Conservation (phyloP, 1,140 invertebrate genomes). For the Caenorhabditis remanei region DNA sequence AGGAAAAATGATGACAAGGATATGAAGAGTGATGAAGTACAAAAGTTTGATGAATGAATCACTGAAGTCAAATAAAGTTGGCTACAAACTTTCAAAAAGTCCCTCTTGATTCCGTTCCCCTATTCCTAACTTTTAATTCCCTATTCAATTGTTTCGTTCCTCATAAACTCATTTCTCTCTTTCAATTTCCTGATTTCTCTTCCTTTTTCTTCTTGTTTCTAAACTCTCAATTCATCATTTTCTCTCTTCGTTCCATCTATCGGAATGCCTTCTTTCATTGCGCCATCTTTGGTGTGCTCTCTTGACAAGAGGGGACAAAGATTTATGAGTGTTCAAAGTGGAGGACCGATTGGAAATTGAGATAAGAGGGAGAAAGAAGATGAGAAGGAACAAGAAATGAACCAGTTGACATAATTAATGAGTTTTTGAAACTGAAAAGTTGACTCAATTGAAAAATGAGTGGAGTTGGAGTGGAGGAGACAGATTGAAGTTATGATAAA, state of each 20-base stretch:
- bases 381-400: slow-evolving; percentile 10
- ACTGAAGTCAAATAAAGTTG: neutral
- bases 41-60: slow-evolving; percentile 37
- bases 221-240: neutral
- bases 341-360: neutral
- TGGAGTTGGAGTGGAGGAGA: neutral
- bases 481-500: neutral
- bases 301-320: neutral
- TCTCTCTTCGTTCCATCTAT: neutral
- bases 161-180: slow-evolving; percentile 10
- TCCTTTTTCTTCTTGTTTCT: neutral
- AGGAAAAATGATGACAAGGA: neutral
- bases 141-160: neutral
- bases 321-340: slow-evolving; percentile 1
- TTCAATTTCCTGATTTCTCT: neutral
- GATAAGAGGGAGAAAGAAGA: neutral
- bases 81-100: too few relatives aligned
- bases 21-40: neutral
- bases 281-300: slow-evolving; percentile 19
- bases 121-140: neutral
- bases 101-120: too few relatives aligned
- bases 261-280: slow-evolving; percentile 43
- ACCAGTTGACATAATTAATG: slow-evolving; percentile 43
- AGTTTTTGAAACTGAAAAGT: neutral
- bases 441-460: slow-evolving; percentile 25